These are phyloP conservation scores for Dicerorhinus sumatrensis DNA, from an alignment of 2,113 vertebrate species.

Conservation along the genomic window DNA sequence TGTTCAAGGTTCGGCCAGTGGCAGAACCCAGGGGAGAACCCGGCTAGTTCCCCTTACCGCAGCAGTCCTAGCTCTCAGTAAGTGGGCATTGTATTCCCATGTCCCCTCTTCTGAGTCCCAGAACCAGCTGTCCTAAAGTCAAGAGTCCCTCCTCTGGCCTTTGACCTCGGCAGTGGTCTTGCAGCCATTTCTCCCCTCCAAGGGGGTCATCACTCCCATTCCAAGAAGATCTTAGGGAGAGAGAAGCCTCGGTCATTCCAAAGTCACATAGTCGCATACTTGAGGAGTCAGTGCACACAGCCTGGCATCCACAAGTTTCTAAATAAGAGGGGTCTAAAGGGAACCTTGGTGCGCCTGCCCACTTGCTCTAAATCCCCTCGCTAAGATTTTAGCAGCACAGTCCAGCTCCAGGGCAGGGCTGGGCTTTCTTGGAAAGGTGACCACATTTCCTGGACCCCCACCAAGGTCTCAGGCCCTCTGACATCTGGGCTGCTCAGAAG, in stretches of 20 bases:
- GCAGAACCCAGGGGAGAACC: neutral
- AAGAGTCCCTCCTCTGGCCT: neutral
- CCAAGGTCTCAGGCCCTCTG: neutral
- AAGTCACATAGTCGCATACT: neutral
- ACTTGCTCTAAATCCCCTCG: neutral
- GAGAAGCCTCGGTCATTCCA: neutral
- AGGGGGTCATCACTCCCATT: too few relatives aligned
- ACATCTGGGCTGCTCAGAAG: neutral
- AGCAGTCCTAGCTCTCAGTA: neutral
- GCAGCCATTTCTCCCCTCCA: neutral
- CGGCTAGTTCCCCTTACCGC: neutral
- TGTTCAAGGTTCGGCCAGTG: neutral
- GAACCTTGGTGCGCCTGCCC: fast-evolving
- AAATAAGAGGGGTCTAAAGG: neutral
- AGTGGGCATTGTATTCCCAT: neutral
- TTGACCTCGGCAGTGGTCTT: neutral
- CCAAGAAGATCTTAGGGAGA: neutral
- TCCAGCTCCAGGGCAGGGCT: neutral
- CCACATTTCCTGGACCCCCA: conserved; percentile 1
- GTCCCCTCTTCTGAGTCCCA: neutral
- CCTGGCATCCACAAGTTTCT: neutral
- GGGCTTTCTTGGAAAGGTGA: conserved; percentile 47
- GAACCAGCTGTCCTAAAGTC: neutral
- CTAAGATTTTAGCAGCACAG: neutral
- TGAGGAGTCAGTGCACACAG: neutral